Conservation (phyloP, 2,888 invertebrate genomes). For the Schrankia costaestrigalis region DNA sequence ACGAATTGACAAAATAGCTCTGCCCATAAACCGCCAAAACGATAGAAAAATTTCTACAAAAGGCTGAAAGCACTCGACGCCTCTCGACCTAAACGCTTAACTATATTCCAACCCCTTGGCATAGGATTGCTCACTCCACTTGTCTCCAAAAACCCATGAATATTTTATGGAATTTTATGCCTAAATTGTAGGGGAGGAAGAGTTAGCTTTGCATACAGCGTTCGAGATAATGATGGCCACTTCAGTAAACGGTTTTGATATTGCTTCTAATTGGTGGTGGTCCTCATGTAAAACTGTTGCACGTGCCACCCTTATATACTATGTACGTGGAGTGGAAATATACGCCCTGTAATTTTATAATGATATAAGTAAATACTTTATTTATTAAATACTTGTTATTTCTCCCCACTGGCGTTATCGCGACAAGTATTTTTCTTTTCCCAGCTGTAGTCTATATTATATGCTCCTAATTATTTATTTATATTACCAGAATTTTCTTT, state of each 20-base stretch:
- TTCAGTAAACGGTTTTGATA: slow-evolving; percentile 73
- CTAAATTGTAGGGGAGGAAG: slow-evolving; percentile 50
- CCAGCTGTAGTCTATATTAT: too few relatives aligned
- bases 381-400: too few relatives aligned
- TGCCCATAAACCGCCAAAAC: slow-evolving; percentile 61
- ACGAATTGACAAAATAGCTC: slow-evolving; percentile 76
- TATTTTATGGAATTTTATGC: slow-evolving; percentile 62
- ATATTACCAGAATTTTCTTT: too few relatives aligned
- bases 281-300: slow-evolving; percentile 76
- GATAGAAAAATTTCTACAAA: slow-evolving; percentile 76
- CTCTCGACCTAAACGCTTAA: slow-evolving; percentile 79
- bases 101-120: slow-evolving; percentile 76
- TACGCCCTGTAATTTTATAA: slow-evolving; percentile 18
- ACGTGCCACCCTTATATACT: slow-evolving; percentile 68
- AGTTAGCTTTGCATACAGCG: slow-evolving; percentile 49
- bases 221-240: slow-evolving; percentile 78
- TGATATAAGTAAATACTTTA: not conserved
- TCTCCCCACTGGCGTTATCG: too few relatives aligned
- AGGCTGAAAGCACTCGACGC: slow-evolving; percentile 67
- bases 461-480: too few relatives aligned
- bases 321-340: slow-evolving; percentile 14
- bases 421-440: too few relatives aligned
- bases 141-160: slow-evolving; percentile 77
- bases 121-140: slow-evolving; percentile 79
- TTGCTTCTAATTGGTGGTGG: slow-evolving; percentile 77